Conservation (phyloP, 2,888 invertebrate genomes). For the Panopea generosa region DNA sequence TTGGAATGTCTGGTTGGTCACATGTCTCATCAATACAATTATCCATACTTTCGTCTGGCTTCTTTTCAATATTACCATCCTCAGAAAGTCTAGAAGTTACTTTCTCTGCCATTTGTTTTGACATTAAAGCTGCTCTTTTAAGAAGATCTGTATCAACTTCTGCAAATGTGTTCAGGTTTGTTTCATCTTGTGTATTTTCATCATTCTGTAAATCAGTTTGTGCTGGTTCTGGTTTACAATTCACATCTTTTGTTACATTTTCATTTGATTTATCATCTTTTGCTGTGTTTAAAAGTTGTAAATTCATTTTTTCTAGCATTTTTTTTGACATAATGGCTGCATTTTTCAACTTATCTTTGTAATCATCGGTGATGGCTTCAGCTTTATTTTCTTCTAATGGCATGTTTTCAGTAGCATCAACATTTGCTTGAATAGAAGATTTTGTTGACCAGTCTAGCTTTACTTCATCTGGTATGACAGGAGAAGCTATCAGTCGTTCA, state of each 20-base stretch:
- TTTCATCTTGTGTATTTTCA: background rate
- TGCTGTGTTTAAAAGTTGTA: slow-evolving; percentile 1
- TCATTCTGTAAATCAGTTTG: slow-evolving; percentile 3
- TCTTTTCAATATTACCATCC: slow-evolving; percentile 32
- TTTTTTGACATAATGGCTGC: slow-evolving; percentile 57
- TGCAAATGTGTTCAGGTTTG: slow-evolving; percentile 32
- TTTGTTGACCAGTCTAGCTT: slow-evolving; percentile 47
- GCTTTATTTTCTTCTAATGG: too few species aligned
- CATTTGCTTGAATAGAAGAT: background rate
- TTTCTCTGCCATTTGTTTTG: slow-evolving; percentile 55
- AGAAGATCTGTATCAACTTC: slow-evolving; percentile 50
- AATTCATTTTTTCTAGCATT: slow-evolving; percentile 45
- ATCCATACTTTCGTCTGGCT: background rate
- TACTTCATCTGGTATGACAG: slow-evolving; percentile 23
- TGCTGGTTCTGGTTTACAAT: background rate
- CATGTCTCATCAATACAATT: too few species aligned
- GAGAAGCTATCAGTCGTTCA: background rate
- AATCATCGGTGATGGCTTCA: slow-evolving; percentile 36
- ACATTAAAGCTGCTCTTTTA: slow-evolving; percentile 52
- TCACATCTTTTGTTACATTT: background rate
- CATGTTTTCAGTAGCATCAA: too few species aligned
- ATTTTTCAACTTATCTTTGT: slow-evolving; percentile 46
- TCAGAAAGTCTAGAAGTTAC: slow-evolving; percentile 24
- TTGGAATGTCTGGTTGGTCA: too few species aligned
- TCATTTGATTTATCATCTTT: background rate